These are phyloP conservation scores for Lysiphlebus fabarum DNA, from an alignment of 1,140 invertebrate genomes.

Conservation along the genomic window DNA sequence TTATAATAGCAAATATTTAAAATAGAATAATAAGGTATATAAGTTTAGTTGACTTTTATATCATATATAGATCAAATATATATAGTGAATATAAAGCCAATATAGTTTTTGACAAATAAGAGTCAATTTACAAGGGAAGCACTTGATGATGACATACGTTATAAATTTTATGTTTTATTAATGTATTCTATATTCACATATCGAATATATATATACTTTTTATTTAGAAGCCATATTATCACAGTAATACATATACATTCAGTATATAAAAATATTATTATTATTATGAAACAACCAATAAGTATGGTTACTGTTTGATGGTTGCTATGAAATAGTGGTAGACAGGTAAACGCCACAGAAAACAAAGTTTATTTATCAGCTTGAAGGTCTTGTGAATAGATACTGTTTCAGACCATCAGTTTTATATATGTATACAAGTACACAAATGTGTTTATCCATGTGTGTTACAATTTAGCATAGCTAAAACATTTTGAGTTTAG, in stretches of 20 bases:
- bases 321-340: conserved; percentile 1
- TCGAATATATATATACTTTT: not conserved
- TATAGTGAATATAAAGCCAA: conserved; percentile 11
- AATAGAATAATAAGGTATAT: not conserved
- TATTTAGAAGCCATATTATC: not conserved
- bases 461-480: too few species aligned
- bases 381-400: conserved; percentile 8
- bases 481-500: too few species aligned
- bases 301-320: not conserved
- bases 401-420: not conserved
- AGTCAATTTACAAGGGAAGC: not conserved
- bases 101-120: not conserved
- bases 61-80: not conserved
- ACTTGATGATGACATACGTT: too few species aligned
- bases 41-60: not conserved
- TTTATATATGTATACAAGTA: too few species aligned
- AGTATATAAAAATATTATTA: not conserved
- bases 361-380: conserved; percentile 40
- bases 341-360: conserved; percentile 5
- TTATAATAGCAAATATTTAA: not conserved
- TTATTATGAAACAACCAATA: not conserved
- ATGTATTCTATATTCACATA: too few species aligned
- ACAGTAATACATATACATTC: not conserved
- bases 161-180: too few species aligned
- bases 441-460: too few species aligned